Conservation (phyloP, 2,113 vertebrate species). For the Leptobrachium leishanense region DNA sequence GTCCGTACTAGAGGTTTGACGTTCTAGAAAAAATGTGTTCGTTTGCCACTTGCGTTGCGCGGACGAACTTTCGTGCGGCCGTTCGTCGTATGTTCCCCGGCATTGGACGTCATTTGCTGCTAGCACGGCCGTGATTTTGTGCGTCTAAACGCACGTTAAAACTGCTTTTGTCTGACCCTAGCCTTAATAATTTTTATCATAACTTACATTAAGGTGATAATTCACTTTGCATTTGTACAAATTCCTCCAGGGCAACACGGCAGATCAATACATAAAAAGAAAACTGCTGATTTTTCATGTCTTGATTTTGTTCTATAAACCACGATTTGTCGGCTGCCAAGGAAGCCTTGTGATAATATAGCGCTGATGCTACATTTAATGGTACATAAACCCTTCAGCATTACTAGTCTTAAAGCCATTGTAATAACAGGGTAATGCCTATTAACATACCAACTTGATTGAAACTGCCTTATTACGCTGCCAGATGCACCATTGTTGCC, state of each 20-base stretch:
- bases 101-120: too few relatives aligned
- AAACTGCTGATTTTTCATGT: neutral
- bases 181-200: too few relatives aligned
- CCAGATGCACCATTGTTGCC: conserved; percentile 5
- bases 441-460: conserved; percentile 8
- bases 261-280: neutral
- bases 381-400: neutral
- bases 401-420: neutral
- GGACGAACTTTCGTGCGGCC: too few relatives aligned
- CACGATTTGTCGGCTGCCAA: neutral
- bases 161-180: too few relatives aligned
- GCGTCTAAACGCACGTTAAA: too few relatives aligned
- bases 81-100: too few relatives aligned
- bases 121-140: too few relatives aligned
- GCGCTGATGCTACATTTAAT: neutral
- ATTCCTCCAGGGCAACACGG: neutral
- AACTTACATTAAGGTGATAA: neutral
- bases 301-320: neutral
- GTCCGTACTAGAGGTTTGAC: too few relatives aligned
- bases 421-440: conserved; percentile 5
- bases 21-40: too few relatives aligned
- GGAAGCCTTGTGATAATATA: neutral
- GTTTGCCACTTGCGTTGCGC: too few relatives aligned
- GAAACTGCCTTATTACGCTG: neutral
- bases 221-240: neutral